phyloP scores from a whole-genome alignment of 2,113 vertebrate species.

The Hypocryptadius cinnamomeus region DNA sequence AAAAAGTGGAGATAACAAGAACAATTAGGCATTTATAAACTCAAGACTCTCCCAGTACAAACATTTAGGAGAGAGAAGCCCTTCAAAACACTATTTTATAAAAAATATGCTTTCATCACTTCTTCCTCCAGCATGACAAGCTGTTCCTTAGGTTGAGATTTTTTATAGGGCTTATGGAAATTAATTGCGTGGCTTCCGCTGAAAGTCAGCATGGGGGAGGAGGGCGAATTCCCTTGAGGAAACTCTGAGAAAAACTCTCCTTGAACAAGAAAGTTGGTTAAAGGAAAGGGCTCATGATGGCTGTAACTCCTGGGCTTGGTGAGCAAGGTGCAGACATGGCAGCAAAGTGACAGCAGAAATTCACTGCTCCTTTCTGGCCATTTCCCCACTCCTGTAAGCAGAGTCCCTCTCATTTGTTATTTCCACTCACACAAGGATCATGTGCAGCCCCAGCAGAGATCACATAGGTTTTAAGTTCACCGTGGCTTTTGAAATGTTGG shows the following conservation, averaged over 20 bases:
- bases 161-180: constrained; percentile 15
- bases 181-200: not conserved
- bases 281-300: not conserved
- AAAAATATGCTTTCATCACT: not conserved
- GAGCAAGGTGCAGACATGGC: not conserved
- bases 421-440: not conserved
- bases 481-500: not conserved
- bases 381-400: not conserved
- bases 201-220: not conserved
- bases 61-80: not conserved
- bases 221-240: not conserved
- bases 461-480: not conserved
- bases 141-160: not conserved
- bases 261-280: not conserved
- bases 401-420: not conserved
- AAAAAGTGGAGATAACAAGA: not conserved
- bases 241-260: not conserved
- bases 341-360: not conserved
- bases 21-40: not conserved
- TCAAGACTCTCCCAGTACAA: not conserved
- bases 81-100: not conserved
- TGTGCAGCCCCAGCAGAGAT: not conserved
- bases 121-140: not conserved
- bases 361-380: not conserved
- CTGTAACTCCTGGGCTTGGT: not conserved